Base-by-base conservation (phyloP, 2,888 invertebrate species). In the Drosophila neutralis region DNA sequence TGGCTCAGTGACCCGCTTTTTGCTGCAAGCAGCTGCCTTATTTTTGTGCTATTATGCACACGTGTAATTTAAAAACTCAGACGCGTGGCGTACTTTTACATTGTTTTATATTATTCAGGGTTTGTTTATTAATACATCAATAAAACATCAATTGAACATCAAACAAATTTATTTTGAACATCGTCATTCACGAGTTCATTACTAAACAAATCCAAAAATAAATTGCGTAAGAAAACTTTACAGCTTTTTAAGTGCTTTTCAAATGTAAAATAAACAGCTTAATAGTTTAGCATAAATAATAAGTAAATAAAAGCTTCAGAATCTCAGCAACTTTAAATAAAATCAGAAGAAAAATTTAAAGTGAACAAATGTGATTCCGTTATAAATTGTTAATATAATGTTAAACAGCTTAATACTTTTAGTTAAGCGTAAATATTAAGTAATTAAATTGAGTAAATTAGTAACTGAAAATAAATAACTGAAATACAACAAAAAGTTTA, bases 41-140 rank as follows among this genome's bases (percentile, higher is more conserved):
- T 4, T 31, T 49, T 54, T 36, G 35, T 15, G 45, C 6, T 18
- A 4, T 18, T 38, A 38, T 36, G 8, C 18, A 4, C 72, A 66
- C 57, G 58, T 73, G 73, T 5, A 45, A 48, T 57, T 21, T 15
- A 56, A 48, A 52, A 51, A 45, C 29, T 8, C 45, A 52, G 48
- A 52, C 31, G 27, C 27, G 21, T 61, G 40, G 27, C 69, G 5
- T 13, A 10, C 11, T 21, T 10, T 48, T 33, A n/a, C 21, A 58
- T 53, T 59, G 38, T 24, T 36, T 31, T 52, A 60, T 15, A 15
- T 3, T 38, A 31, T 60, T 40, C 10, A 4, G 15, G 15, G 21
- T 8, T 15, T 8, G 24, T 38, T 38, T 38, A 13, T 27, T n/a
- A n/a, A n/a, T 3, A 18, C 29, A 35, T 40, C 48, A 21, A 21